A percentile compares a stretch with the other conserved stretches of the same genome.
These are phyloP conservation scores for Gymnosoma rotundatum DNA, from an alignment of 2,888 invertebrate species.

Conservation along the genomic window DNA sequence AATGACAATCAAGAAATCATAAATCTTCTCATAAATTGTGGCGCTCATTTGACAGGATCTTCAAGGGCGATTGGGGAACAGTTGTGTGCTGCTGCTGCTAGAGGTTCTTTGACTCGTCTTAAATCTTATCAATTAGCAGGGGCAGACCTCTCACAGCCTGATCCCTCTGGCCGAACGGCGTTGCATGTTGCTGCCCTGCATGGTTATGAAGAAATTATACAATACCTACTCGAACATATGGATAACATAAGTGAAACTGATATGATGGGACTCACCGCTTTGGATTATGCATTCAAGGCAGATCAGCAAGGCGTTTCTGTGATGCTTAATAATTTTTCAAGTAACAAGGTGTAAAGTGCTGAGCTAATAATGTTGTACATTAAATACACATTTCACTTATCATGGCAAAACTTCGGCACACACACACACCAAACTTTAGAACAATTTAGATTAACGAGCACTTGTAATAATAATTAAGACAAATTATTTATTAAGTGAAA, in stretches of 20 bases:
- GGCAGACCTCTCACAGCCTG: conserved; percentile 85
- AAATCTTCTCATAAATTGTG: conserved; percentile 87
- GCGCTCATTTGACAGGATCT: conserved; percentile 87
- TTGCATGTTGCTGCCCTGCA: conserved; percentile 87
- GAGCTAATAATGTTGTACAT: too few relatives aligned
- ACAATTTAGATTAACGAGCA: neutral
- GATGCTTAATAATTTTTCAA: conserved; percentile 66
- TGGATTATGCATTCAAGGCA: conserved; percentile 83
- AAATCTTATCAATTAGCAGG: conserved; percentile 86
- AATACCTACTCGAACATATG: conserved; percentile 83
- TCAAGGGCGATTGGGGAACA: conserved; percentile 86
- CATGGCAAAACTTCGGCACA: neutral
- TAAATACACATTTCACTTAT: too few relatives aligned
- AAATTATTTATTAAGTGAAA: neutral
- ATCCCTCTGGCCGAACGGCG: conserved; percentile 86
- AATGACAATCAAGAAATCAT: conserved; percentile 86
- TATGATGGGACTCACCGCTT: conserved; percentile 84
- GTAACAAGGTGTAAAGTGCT: neutral
- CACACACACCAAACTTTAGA: neutral
- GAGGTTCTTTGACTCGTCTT: conserved; percentile 84
- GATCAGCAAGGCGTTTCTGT: conserved; percentile 71
- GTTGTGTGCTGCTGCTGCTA: conserved; percentile 86
- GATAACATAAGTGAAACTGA: conserved; percentile 83
- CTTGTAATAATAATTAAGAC: neutral
- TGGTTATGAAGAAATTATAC: conserved; percentile 83